Conservation (phyloP, 2,113 vertebrate genomes). For the Uria aalge region DNA sequence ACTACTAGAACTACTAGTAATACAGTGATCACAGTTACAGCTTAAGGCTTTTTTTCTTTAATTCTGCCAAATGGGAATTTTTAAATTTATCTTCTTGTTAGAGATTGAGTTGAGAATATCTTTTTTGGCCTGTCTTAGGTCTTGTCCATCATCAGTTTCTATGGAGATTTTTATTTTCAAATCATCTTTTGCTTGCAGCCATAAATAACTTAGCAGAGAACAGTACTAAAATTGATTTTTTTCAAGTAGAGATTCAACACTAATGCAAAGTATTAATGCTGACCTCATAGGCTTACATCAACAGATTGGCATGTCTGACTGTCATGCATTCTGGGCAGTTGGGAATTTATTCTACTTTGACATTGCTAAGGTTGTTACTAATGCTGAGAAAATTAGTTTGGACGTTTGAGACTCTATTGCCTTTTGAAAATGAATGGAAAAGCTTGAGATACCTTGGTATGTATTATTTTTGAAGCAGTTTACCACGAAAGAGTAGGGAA, state of each 20-base stretch:
- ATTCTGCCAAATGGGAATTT: not conserved
- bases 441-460: not conserved
- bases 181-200: not conserved
- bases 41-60: not conserved
- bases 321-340: not conserved
- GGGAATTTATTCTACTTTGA: not conserved
- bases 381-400: not conserved
- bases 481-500: not conserved
- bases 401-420: not conserved
- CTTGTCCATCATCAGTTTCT: not conserved
- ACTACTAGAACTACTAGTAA: not conserved
- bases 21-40: not conserved
- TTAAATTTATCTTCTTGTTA: not conserved
- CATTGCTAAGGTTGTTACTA: not conserved
- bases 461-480: not conserved
- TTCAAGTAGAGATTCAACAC: not conserved
- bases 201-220: not conserved
- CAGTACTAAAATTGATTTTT: not conserved
- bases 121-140: not conserved
- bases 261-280: not conserved
- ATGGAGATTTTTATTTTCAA: not conserved
- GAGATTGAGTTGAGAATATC: not conserved
- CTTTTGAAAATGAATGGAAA: not conserved
- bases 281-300: not conserved
- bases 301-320: not conserved